Evolutionary conservation across 2,888 invertebrate species (phyloP), one percentile per base, ranked within the genome.

Genomic region (Caenorhabditis angaria): DNA sequence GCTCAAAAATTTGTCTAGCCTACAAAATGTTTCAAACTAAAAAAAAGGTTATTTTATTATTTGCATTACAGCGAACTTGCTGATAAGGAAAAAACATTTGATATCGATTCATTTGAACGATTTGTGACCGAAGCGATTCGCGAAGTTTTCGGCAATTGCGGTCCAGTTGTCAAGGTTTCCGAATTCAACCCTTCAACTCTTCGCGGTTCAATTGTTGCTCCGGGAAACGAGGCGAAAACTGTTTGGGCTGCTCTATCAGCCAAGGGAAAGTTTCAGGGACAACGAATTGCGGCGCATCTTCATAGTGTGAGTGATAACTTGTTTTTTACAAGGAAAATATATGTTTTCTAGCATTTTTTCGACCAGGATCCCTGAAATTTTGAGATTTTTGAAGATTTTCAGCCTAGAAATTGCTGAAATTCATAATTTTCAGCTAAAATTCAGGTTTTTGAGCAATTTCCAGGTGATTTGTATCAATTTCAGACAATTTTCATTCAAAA

Each of bases 181-280:
- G 68, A 73, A 24, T 83, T 75, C 62, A 80, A 83, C 68, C 32
- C 47, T 5, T 29, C 58, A 10, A 55, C 66, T 27, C 64, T 64
- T 51, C 77, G 80, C 54, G 84, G 82, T 18, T 81, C 76, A 4
- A 58, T 83, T 6, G 67, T 77, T 29, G 76, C 77, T 41, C 68
- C 66, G 0, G 76, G 78, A 32, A 66, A 72, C 65, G 76, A 82
- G 61, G 68, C 80, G 25, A 70, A 76, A 59, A 57, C 72, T 24
- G 71, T 84, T 25, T 84, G 83, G 84, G 81, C 82, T 12, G 84
- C 84, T 14, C 76, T 84, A 18, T 81, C 83, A 0, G 32, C 77
- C 12, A 81, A 76, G 65, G 84, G 84, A 22, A 20, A 41, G 8
- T 79, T 79, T 61, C 72, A 78, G 57, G 81, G 76, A 63, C 70